Conservation (phyloP, 2,797 vertebrate species). For the Tamandua tetradactyla region DNA sequence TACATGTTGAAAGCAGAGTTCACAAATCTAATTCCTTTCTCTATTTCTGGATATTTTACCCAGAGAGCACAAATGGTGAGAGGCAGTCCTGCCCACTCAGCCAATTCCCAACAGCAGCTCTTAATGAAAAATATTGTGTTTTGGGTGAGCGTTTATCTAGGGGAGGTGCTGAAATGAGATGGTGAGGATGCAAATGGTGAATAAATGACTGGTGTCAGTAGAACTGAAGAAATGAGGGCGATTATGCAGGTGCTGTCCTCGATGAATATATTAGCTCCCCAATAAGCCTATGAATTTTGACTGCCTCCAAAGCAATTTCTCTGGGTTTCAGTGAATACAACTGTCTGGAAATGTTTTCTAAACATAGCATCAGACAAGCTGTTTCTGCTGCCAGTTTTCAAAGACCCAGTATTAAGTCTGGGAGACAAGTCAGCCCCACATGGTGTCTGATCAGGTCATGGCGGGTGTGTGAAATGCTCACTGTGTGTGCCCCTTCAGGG, state of each 20-base stretch:
- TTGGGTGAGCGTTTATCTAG: slow-evolving; percentile 68
- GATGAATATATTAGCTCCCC: slow-evolving; percentile 71
- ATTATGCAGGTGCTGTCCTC: slow-evolving; percentile 57
- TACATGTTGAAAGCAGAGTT: slow-evolving; percentile 45
- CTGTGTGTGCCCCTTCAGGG: not conserved
- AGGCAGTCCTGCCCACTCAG: slow-evolving; percentile 43
- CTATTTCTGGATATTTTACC: slow-evolving; percentile 46
- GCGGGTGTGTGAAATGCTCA: not conserved
- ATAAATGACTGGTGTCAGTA: slow-evolving; percentile 33
- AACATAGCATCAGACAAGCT: slow-evolving; percentile 31
- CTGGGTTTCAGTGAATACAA: slow-evolving; percentile 57
- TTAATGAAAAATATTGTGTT: slow-evolving; percentile 63
- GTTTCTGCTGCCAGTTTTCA: not conserved
- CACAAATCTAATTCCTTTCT: slow-evolving; percentile 73
- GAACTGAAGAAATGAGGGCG: slow-evolving; percentile 65
- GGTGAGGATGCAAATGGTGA: not conserved
- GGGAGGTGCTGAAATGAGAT: slow-evolving; percentile 46
- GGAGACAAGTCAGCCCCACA: not conserved
- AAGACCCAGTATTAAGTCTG: not conserved
- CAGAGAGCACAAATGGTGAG: slow-evolving; percentile 54
- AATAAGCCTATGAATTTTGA: slow-evolving; percentile 49
- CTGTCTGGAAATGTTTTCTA: slow-evolving; percentile 48
- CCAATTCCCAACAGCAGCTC: slow-evolving; percentile 59
- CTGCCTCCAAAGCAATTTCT: slow-evolving; percentile 67
- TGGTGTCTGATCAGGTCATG: not conserved